phyloP scores from a whole-genome alignment of 2,888 invertebrate species.

The Callyntrura sp. region DNA sequence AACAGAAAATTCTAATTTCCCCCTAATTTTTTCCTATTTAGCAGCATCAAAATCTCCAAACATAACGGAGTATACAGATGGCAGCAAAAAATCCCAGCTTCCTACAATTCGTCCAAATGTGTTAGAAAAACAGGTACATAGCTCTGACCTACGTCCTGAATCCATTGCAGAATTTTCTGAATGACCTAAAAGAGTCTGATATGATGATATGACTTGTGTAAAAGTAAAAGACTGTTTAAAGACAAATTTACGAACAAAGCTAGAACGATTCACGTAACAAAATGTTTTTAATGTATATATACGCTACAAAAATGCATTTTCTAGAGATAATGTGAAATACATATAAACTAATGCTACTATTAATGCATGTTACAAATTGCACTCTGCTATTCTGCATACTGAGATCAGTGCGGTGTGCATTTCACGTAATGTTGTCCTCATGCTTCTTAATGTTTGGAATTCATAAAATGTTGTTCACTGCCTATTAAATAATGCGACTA shows the following conservation, averaged over 20 bases:
- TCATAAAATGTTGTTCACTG: too few species aligned
- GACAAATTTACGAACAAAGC: background rate
- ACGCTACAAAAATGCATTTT: background rate
- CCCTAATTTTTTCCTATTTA: background rate
- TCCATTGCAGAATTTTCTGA: constrained; percentile 62
- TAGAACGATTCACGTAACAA: too few species aligned
- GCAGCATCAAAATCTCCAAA: constrained; percentile 75
- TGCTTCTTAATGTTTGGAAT: too few species aligned
- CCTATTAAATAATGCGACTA: too few species aligned
- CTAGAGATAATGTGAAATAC: too few species aligned
- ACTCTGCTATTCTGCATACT: background rate
- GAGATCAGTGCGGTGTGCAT: too few species aligned
- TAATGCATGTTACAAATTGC: background rate
- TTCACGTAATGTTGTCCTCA: too few species aligned
- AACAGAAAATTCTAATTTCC: too few species aligned
- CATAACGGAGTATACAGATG: constrained; percentile 2
- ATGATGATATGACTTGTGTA: constrained; percentile 4
- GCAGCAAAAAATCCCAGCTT: constrained; percentile 61
- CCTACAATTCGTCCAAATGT: constrained; percentile 80
- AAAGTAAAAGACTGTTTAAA: background rate
- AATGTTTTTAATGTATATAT: too few species aligned
- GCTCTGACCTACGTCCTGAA: constrained; percentile 57
- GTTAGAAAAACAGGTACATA: constrained; percentile 83
- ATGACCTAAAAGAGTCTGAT: constrained; percentile 28
- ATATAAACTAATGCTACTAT: too few species aligned